A percentile compares a stretch with the other conserved stretches of the same genome.
Conservation (phyloP, 1,140 invertebrate species). For the Chelonus insularis region DNA sequence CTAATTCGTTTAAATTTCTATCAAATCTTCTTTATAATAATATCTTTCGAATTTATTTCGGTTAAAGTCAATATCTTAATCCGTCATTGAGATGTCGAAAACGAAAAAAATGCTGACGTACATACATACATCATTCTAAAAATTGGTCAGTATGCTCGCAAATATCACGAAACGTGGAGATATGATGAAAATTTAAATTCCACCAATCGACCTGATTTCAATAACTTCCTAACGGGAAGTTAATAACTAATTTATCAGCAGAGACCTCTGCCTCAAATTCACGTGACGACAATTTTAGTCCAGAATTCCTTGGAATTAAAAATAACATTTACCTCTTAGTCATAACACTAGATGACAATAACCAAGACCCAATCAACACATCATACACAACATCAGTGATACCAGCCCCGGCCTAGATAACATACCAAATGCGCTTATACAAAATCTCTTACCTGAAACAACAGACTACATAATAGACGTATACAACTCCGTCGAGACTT, state of each 20-base stretch:
- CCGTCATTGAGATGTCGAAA: too few relatives aligned
- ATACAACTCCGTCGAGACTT: constrained; percentile 36
- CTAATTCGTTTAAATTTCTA: too few relatives aligned
- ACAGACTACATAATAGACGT: constrained; percentile 30
- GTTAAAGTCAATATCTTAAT: too few relatives aligned
- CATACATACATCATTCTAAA: too few relatives aligned
- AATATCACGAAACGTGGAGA: too few relatives aligned
- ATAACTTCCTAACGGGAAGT: too few relatives aligned
- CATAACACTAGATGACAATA: not conserved
- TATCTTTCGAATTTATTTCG: too few relatives aligned
- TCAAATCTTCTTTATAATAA: too few relatives aligned
- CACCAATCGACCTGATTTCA: too few relatives aligned
- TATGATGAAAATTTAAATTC: too few relatives aligned
- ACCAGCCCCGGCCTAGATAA: constrained; percentile 28
- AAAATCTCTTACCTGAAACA: constrained; percentile 33
- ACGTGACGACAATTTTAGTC: constrained; percentile 32
- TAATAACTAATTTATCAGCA: constrained; percentile 34
- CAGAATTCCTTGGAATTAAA: not conserved
- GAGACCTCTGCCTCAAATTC: constrained; percentile 37
- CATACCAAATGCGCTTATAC: constrained; percentile 33
- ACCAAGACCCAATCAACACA: not conserved
- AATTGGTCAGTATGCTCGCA: too few relatives aligned
- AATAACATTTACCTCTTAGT: not conserved
- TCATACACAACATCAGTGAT: constrained; percentile 3
- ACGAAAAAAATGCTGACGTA: too few relatives aligned